Evolutionary conservation across 2,888 invertebrate genomes (phyloP), one percentile per base, ranked within the genome.

Genomic region (Ophion ventricosus): DNA sequence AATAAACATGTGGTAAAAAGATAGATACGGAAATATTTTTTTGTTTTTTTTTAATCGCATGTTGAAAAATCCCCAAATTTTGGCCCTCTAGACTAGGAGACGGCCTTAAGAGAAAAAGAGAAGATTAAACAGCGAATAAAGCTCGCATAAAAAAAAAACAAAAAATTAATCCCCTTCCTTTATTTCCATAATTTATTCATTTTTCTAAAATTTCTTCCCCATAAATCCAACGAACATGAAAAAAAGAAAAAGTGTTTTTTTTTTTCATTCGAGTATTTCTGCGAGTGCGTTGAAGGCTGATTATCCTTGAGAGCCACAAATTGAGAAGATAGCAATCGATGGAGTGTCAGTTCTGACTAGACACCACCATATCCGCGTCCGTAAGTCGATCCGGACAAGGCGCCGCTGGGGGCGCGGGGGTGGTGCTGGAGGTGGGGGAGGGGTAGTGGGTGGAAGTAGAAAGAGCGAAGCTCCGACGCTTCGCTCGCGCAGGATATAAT

Each of bases 401-500:
- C 4, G 57, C 20, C 23, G 20, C 14, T 14, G 20, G 14, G 26
- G 1, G 17, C 23, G 11, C 4, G 59, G 25, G 11, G 23, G 25
- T 5, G 59, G 59, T 7, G 59, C 7, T 7, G 25, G 25, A 20
- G 10, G 59, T 3, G 54, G n/a, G 14, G 14, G 54, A 54, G 5
- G 11, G 4, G 56, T 4, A 56, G n/a, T 14, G 23, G 17, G 49
- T 23, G 70, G 49, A 57, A 25, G 57, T n/a, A 59, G 35, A 25
- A 56, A 66, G 73, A 49, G 59, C 43, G 40, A 73, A 76, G 67
- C 40, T 23, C 59, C 67, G 56, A 54, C 67, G 20, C 56, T 64
- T 23, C 26, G 26, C 72, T 72, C 54, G 59, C 7, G 14, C 40
- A 67, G 56, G 17, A 56, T 67, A 29, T 72, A 85, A 84, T 78